A percentile compares a stretch with the other conserved stretches of the same genome.
These are phyloP conservation scores for mouse (Mus musculus) DNA, from an alignment of 2,113 vertebrate genomes.

Conservation along the genomic window GRCm39 chr3:63049001-63049500, in stretches of 20 bases:
- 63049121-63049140: background rate
- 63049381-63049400: background rate
- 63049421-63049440: background rate
- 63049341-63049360: too few relatives aligned
- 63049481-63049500: too few relatives aligned
- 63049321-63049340: too few relatives aligned
- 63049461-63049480: background rate
- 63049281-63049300: too few relatives aligned
- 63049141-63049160: background rate
- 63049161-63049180: too few relatives aligned
- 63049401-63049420: background rate
- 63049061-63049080: background rate
- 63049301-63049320: too few relatives aligned
- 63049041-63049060: background rate
- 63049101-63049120: background rate
- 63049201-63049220: too few relatives aligned
- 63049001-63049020: background rate
- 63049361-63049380: too few relatives aligned
- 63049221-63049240: too few relatives aligned
- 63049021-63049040: background rate
- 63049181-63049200: too few relatives aligned
- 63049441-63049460: background rate
- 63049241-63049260: too few relatives aligned
- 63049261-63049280: too few relatives aligned
- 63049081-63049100: background rate